These are phyloP conservation scores for Motacilla alba DNA, from an alignment of 2,113 vertebrate species.

Conservation along the genomic window DNA sequence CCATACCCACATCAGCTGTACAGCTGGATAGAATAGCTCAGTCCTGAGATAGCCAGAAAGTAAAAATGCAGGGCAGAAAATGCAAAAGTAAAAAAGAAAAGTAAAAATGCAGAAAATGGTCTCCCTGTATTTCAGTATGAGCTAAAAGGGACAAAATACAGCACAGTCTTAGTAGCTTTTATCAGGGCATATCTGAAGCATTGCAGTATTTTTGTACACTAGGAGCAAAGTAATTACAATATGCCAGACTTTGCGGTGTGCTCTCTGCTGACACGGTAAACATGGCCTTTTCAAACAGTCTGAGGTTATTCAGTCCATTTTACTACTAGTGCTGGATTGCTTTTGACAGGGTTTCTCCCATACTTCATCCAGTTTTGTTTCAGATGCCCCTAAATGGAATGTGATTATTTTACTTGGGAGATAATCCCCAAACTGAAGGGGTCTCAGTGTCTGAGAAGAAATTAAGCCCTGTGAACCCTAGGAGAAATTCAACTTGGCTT, in stretches of 20 bases:
- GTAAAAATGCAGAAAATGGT: not conserved
- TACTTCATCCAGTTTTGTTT: not conserved
- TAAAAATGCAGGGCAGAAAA: not conserved
- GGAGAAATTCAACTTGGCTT: not conserved
- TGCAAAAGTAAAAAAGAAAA: not conserved
- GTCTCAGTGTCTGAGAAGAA: not conserved
- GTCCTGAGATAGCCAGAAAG: not conserved
- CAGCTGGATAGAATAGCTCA: not conserved
- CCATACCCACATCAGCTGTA: not conserved
- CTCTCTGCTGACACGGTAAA: not conserved
- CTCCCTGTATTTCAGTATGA: not conserved
- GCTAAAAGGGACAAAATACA: not conserved
- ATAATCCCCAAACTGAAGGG: not conserved
- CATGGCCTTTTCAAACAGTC: constrained; percentile 18
- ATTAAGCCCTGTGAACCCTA: not conserved
- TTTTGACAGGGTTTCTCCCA: not conserved
- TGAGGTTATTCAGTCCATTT: not conserved
- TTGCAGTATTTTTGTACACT: not conserved
- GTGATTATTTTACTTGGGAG: not conserved
- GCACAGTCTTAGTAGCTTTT: not conserved
- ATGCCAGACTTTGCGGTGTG: not conserved
- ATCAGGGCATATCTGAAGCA: not conserved
- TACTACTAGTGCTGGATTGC: not conserved
- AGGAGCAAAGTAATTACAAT: not conserved
- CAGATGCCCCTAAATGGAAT: not conserved